Base-by-base conservation (phyloP, 2,113 vertebrate species). In the Ranitomeya imitator region DNA sequence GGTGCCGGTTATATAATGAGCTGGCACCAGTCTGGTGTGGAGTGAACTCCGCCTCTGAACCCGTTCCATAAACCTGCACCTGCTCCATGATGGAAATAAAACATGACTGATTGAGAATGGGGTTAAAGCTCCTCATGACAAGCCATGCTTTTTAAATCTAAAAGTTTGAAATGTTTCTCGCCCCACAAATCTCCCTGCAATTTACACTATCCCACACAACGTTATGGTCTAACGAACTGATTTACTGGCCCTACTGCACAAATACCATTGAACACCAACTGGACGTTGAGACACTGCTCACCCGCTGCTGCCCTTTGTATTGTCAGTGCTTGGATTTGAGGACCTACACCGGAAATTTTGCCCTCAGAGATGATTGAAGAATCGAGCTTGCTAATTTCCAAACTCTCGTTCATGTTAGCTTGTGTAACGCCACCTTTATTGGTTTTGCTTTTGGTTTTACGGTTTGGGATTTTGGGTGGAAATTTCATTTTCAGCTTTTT, bases 401-500 rank as follows among this genome's bases (percentile, higher is more conserved):
- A 94, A 90, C 96, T 97, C 81, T 99, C 98, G 76, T 99, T 99
- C 91, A 99, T 95, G 92, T 97, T 99, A 91, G 96, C 95, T 88
- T 97, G 95, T 80, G 95, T 96, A 92, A 98, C 97, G 83, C 97
- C 95, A 83, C 97, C 96, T 93, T 99, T 99, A 65, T 95, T 97
- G 15, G 95, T 96, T 96, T 99, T 99, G 92, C 97, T 98, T 94
- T 99, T 99, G 14, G 97, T 99, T 95, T 99, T 99, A 86, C 98
- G 95, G 93, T 99, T 99, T 51, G 98, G 97, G 87, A 99, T 99
- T 95, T 99, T 99, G 9, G 98, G 97, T 6, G 98, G 98, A 93
- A 99, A 99, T 95, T 99, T 99, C 98, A 99, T 99, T 96, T 99
- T 99, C 91, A 99, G 92, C 92, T 99, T 99, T 95, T 99, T 99